Percentiles rank a stretch among this genome's conserved stretches.
These are phyloP conservation scores for Sebastes nivosus DNA, from an alignment of 2,797 vertebrate genomes.

Conservation along the genomic window DNA sequence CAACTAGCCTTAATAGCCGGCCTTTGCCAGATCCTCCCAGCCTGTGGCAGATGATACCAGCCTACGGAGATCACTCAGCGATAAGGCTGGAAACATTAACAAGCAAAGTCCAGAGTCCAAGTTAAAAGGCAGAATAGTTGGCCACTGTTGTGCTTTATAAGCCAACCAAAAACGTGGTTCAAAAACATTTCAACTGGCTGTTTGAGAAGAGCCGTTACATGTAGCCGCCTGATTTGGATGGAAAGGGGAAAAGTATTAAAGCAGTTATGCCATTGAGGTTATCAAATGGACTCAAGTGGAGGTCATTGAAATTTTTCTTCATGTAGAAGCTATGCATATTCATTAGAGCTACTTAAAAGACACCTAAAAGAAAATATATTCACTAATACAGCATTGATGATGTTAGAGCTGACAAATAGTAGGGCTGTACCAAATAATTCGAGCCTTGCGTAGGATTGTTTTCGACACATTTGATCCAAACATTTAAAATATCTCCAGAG, in stretches of 20 bases:
- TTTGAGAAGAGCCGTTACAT: neutral
- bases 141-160: conserved; percentile 18
- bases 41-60: conserved; percentile 46
- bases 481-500: too few relatives aligned
- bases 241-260: neutral
- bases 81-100: conserved; percentile 34
- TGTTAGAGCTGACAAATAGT: neutral
- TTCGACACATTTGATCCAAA: too few relatives aligned
- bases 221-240: neutral
- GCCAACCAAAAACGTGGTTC: neutral
- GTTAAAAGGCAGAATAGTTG: conserved; percentile 3
- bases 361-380: neutral
- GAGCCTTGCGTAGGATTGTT: too few relatives aligned
- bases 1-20: conserved; percentile 61
- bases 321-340: neutral
- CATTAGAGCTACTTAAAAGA: neutral
- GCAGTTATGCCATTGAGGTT: conserved; percentile 18
- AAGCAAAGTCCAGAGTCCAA: conserved; percentile 17
- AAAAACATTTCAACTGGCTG: neutral
- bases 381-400: neutral
- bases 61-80: conserved; percentile 27
- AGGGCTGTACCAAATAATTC: too few relatives aligned
- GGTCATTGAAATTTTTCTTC: neutral
- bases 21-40: conserved; percentile 57
- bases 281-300: neutral